A percentile compares a stretch with the other conserved stretches of the same genome.
phyloP scores from a whole-genome alignment of 37 sponge, comb jelly and placozoan species.

The Diacarnus erythraeanus region DNA sequence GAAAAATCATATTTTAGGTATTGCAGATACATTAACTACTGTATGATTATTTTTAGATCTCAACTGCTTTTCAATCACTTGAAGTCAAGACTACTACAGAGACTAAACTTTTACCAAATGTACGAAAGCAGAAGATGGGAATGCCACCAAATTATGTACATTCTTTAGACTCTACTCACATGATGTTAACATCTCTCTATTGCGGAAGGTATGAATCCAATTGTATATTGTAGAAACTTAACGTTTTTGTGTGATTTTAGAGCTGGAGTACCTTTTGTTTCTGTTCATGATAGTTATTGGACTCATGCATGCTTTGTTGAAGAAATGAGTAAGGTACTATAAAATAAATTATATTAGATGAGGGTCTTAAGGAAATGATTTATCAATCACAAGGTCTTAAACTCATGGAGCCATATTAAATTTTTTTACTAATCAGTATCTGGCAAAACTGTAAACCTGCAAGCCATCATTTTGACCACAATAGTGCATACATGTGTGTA shows the following conservation, averaged over 20 bases:
- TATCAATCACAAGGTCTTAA: not conserved
- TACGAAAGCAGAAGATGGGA: conserved; percentile 79
- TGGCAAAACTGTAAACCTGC: too few relatives aligned
- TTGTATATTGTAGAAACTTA: too few relatives aligned
- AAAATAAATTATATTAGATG: not conserved
- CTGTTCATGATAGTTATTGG: conserved; percentile 99
- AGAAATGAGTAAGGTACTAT: conserved; percentile 71
- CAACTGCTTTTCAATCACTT: conserved; percentile 31
- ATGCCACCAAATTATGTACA: conserved; percentile 99
- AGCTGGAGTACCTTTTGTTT: conserved; percentile 84
- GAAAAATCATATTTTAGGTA: too few relatives aligned
- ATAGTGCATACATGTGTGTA: too few relatives aligned
- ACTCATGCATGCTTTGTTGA: conserved; percentile 86
- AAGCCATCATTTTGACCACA: too few relatives aligned
- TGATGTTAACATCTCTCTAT: conserved; percentile 97
- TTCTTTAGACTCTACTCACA: conserved; percentile 97
- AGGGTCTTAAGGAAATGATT: not conserved
- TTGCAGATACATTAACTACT: too few relatives aligned
- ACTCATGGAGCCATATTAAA: too few relatives aligned
- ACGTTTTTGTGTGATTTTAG: too few relatives aligned
- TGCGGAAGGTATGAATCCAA: conserved; percentile 80
- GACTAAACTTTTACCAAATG: conserved; percentile 49
- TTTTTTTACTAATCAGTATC: too few relatives aligned
- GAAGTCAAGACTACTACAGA: not conserved
- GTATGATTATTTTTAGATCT: conserved; percentile 5